Evolutionary conservation across 1,140 invertebrate species (phyloP).

Genomic region (Arion vulgaris): DNA sequence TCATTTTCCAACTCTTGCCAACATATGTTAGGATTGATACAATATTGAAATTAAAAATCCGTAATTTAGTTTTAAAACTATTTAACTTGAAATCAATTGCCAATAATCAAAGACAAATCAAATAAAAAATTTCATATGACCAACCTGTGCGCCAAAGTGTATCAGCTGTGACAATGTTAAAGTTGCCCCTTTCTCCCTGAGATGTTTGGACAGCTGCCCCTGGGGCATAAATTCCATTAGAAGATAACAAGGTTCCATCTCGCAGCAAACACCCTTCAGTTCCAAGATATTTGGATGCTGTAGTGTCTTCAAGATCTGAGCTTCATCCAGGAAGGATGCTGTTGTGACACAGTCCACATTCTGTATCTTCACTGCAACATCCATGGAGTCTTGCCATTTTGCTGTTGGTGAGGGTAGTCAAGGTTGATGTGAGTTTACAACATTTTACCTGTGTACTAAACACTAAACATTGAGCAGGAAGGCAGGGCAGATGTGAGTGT

Average conservation of each 20-base stretch:
- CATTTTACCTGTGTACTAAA: too few species aligned
- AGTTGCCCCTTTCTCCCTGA: conserved; percentile 60
- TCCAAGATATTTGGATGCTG: conserved; percentile 94
- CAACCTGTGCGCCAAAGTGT: conserved; percentile 66
- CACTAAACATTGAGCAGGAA: too few species aligned
- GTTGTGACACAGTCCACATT: conserved; percentile 96
- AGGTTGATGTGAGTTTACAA: too few species aligned
- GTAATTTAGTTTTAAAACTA: too few species aligned
- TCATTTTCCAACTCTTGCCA: too few species aligned
- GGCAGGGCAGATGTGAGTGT: too few species aligned
- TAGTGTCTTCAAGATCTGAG: conserved; percentile 98
- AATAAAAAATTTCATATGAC: too few species aligned
- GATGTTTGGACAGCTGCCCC: conserved; percentile 62
- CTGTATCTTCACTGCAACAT: conserved; percentile 96
- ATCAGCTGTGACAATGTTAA: conserved; percentile 57
- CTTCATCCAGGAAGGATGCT: conserved; percentile 95
- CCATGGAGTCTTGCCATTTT: conserved; percentile 90
- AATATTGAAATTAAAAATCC: too few species aligned
- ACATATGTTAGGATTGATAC: too few species aligned
- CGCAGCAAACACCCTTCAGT: conserved; percentile 96
- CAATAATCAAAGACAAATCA: too few species aligned
- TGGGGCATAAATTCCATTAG: conserved; percentile 89
- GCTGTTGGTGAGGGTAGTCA: too few species aligned
- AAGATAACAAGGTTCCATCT: conserved; percentile 98
- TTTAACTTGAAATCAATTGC: too few species aligned